Evolutionary conservation across 92 coral and sea anemone species (phyloP).

Genomic region (Siderastrea radians): DNA sequence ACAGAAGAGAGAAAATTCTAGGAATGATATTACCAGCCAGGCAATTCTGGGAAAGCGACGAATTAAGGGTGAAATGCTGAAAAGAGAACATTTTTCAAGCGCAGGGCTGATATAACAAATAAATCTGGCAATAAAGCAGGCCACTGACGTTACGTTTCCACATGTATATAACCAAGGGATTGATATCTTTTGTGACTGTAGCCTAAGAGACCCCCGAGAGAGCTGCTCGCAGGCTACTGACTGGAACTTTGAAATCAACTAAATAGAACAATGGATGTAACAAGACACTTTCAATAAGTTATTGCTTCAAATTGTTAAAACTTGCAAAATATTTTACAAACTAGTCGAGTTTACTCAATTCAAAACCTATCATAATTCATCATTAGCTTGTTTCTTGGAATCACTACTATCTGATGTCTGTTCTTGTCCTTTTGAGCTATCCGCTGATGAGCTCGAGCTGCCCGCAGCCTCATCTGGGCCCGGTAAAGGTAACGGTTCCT

Average conservation of each 20-base stretch:
- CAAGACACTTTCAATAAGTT: slow-evolving; percentile 38
- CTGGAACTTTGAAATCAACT: background rate
- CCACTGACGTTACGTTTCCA: background rate
- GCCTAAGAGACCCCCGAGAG: background rate
- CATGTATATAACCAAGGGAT: background rate
- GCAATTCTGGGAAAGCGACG: too few species aligned
- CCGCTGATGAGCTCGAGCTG: slow-evolving; percentile 15
- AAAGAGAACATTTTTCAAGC: too few species aligned
- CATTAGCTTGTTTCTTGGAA: slow-evolving; percentile 23
- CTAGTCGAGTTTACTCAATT: background rate
- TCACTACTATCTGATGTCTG: slow-evolving; percentile 29
- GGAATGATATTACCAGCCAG: too few species aligned
- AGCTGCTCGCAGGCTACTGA: background rate
- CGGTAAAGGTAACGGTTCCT: slow-evolving; percentile 74
- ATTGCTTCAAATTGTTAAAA: slow-evolving; percentile 33
- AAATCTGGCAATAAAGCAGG: too few species aligned
- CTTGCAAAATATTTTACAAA: slow-evolving; percentile 44
- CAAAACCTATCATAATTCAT: slow-evolving; percentile 48
- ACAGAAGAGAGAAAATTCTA: too few species aligned
- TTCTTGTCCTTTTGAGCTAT: slow-evolving; percentile 28
- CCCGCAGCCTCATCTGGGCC: slow-evolving; percentile 41
- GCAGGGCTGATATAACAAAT: too few species aligned
- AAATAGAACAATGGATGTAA: background rate
- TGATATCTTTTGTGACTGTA: background rate
- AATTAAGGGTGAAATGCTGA: too few species aligned